A percentile compares a stretch with the other conserved stretches of the same genome.
These are phyloP conservation scores for Apis cerana DNA, from an alignment of 1,140 invertebrate genomes.

Conservation along the genomic window DNA sequence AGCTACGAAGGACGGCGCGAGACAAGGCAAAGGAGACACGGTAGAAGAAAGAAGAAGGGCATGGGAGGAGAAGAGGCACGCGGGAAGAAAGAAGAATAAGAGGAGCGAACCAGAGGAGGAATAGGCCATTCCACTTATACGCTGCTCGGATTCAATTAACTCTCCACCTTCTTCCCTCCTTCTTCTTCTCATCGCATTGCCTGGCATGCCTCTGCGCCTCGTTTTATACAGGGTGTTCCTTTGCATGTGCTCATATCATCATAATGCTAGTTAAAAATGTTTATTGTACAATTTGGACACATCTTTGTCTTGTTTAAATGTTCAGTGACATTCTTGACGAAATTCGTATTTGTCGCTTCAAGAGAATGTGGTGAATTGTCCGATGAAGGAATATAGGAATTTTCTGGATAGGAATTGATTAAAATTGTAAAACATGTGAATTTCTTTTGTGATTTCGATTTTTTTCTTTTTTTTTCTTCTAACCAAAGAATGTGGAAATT, in stretches of 20 bases:
- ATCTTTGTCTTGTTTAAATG: constrained; percentile 9
- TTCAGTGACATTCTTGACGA: background rate
- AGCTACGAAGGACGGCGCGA: constrained; percentile 64
- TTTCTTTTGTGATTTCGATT: background rate
- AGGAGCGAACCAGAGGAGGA: constrained; percentile 74
- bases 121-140: constrained; percentile 81
- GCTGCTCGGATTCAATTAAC: constrained; percentile 82
- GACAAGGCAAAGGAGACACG: constrained; percentile 57
- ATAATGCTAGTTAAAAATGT: constrained; percentile 18
- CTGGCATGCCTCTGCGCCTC: constrained; percentile 59
- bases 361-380: background rate
- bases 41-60: constrained; percentile 56
- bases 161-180: constrained; percentile 78
- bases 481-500: too few species aligned
- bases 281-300: background rate
- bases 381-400: background rate
- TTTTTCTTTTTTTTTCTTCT: too few species aligned
- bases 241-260: constrained; percentile 18
- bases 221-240: constrained; percentile 71
- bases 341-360: background rate
- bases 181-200: constrained; percentile 70
- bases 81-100: constrained; percentile 77
- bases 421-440: background rate
- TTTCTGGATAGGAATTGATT: background rate
- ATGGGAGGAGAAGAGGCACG: constrained; percentile 64